Conservation (phyloP, 1,140 invertebrate species). For the Saccostrea glomerata region DNA sequence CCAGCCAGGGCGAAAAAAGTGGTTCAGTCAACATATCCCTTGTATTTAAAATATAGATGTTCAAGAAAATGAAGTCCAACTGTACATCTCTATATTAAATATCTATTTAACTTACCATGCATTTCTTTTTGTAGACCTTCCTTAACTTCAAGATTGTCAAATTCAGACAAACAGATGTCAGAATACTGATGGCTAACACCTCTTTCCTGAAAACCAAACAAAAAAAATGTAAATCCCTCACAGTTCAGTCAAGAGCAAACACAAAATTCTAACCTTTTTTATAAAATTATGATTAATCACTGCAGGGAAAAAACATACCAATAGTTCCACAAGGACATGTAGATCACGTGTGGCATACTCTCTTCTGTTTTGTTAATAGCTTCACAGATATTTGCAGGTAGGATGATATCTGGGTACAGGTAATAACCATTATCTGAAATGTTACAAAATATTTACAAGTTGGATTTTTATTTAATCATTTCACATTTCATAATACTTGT, state of each 20-base stretch:
- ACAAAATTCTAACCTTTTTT: background rate
- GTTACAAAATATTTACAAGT: background rate
- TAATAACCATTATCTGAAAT: conserved; percentile 77
- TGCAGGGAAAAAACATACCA: conserved; percentile 81
- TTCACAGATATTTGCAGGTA: conserved; percentile 15
- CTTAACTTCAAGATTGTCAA: conserved; percentile 77
- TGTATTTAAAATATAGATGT: too few species aligned
- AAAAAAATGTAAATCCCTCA: background rate
- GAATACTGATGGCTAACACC: conserved; percentile 85
- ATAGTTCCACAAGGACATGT: conserved; percentile 89
- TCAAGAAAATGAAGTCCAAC: too few species aligned
- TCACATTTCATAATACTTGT: background rate
- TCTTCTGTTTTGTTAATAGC: background rate
- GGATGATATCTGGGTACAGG: conserved; percentile 65
- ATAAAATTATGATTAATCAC: background rate
- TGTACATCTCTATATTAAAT: too few species aligned
- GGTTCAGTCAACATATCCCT: too few species aligned
- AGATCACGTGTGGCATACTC: conserved; percentile 77
- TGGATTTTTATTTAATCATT: background rate
- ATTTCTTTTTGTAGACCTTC: conserved; percentile 36
- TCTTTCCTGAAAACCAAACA: conserved; percentile 84
- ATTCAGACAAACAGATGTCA: conserved; percentile 84
- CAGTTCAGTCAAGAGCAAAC: background rate
- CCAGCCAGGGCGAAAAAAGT: too few species aligned
- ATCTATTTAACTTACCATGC: background rate